A percentile compares a stretch with the other conserved stretches of the same genome.
Conservation (phyloP, 2,888 invertebrate genomes). For the Drosophila pegasa region DNA sequence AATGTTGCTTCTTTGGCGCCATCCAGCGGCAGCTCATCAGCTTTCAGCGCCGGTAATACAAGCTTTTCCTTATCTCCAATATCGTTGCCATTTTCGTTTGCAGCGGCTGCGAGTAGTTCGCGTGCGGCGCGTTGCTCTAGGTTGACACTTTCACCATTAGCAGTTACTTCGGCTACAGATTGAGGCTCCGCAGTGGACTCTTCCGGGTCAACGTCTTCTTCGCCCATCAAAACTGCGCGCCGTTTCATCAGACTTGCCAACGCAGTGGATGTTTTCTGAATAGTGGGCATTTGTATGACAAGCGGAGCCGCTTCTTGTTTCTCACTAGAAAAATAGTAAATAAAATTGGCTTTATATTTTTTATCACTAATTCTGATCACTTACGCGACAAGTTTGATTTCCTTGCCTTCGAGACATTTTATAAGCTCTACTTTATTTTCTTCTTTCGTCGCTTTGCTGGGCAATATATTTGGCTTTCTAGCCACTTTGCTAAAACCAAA, state of each 20-base stretch:
- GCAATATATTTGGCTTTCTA: slow-evolving; percentile 86
- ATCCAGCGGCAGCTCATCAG: slow-evolving; percentile 86
- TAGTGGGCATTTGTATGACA: slow-evolving; percentile 88
- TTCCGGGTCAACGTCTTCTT: slow-evolving; percentile 84
- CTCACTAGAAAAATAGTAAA: slow-evolving; percentile 82
- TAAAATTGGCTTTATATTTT: neutral
- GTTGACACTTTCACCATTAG: slow-evolving; percentile 25
- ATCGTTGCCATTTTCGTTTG: slow-evolving; percentile 77
- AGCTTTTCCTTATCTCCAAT: slow-evolving; percentile 82
- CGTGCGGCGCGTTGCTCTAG: slow-evolving; percentile 90
- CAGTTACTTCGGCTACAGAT: slow-evolving; percentile 73
- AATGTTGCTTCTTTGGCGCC: slow-evolving; percentile 89
- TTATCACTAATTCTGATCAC: slow-evolving; percentile 64
- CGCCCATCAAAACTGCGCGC: slow-evolving; percentile 81
- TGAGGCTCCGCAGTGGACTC: slow-evolving; percentile 34
- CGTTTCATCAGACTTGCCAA: slow-evolving; percentile 84
- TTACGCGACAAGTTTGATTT: slow-evolving; percentile 91
- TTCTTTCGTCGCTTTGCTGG: slow-evolving; percentile 79
- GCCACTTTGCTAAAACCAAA: slow-evolving; percentile 91
- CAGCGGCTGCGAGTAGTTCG: slow-evolving; percentile 88
- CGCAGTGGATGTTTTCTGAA: slow-evolving; percentile 86
- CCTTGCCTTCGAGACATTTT: slow-evolving; percentile 91
- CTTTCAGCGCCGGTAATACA: slow-evolving; percentile 86
- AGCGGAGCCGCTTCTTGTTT: slow-evolving; percentile 86
- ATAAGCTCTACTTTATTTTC: slow-evolving; percentile 89